Evolutionary conservation across 1,140 invertebrate species (phyloP).

Genomic region (Whitmania pigra): DNA sequence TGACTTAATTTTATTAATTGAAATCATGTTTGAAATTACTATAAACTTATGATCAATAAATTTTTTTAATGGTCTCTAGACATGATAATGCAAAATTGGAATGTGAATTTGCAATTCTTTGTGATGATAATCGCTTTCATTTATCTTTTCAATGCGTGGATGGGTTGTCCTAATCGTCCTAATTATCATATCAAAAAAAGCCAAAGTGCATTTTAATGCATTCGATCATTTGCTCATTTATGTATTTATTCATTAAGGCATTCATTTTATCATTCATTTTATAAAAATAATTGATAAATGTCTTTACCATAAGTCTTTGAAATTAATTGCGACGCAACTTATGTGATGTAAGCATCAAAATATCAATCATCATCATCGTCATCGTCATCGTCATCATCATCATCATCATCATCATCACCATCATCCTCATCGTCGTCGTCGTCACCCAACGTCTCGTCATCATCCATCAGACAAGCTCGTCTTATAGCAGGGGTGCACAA

Average conservation of each 20-base stretch:
- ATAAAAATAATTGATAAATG: too few species aligned
- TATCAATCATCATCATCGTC: background rate
- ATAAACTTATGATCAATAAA: too few species aligned
- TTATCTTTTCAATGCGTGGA: background rate
- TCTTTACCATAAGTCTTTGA: too few species aligned
- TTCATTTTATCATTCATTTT: background rate
- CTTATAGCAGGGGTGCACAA: too few species aligned
- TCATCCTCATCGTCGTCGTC: background rate
- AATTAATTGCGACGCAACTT: background rate
- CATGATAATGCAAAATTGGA: too few species aligned
- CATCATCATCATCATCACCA: background rate
- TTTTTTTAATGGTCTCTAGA: too few species aligned
- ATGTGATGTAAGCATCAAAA: background rate
- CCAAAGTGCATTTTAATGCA: too few species aligned
- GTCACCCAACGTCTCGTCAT: background rate
- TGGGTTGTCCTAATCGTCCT: background rate
- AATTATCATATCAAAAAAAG: background rate
- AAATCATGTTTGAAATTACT: too few species aligned
- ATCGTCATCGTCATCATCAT: background rate
- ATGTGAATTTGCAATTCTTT: too few species aligned
- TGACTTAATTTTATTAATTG: too few species aligned
- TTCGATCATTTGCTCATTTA: background rate
- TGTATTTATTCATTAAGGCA: background rate
- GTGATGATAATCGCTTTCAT: background rate
- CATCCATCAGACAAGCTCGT: background rate